Conservation (phyloP, 2,888 invertebrate species). For the Arctia plantaginis region DNA sequence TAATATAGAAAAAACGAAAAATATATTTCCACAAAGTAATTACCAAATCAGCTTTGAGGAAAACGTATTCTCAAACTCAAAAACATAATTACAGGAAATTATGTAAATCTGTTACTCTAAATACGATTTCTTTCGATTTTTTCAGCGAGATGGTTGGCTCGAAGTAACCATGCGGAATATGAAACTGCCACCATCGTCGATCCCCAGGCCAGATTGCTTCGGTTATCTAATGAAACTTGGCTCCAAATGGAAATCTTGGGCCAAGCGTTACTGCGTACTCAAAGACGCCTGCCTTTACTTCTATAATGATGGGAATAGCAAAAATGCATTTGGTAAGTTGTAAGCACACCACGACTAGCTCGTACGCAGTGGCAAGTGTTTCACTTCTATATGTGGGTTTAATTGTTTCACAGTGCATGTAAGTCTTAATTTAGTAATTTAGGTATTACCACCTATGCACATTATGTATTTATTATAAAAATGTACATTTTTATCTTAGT, state of each 20-base stretch:
- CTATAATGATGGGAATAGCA: slow-evolving; percentile 95
- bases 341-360: background rate
- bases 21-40: too few relatives aligned
- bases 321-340: slow-evolving; percentile 93
- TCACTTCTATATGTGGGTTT: background rate
- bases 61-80: too few relatives aligned
- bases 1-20: too few relatives aligned
- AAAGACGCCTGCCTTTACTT: slow-evolving; percentile 98
- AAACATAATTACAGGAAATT: background rate
- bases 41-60: too few relatives aligned
- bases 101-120: background rate
- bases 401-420: background rate
- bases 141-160: slow-evolving; percentile 82
- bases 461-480: background rate
- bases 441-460: background rate
- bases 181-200: slow-evolving; percentile 92
- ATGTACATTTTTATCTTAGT: background rate
- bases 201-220: slow-evolving; percentile 95
- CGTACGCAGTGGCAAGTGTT: background rate
- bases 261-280: slow-evolving; percentile 96
- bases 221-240: slow-evolving; percentile 96
- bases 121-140: slow-evolving; percentile 18
- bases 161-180: slow-evolving; percentile 92
- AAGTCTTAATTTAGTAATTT: too few relatives aligned
- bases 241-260: slow-evolving; percentile 95